Evolutionary conservation across 1,140 invertebrate species (phyloP).

Genomic region (Lamellibrachia luymesi): DNA sequence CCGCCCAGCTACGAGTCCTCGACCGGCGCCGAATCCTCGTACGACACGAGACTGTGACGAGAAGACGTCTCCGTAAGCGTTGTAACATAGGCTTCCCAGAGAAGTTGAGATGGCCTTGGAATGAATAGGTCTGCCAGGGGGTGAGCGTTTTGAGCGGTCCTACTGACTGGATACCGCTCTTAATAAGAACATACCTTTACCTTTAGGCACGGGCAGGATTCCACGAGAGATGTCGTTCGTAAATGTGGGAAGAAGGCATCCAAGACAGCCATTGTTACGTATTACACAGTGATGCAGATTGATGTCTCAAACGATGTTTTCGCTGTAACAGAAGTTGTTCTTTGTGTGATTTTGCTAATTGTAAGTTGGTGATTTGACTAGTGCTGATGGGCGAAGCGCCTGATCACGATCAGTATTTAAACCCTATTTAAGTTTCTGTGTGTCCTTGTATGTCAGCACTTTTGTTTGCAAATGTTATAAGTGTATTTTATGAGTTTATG

Average conservation of each 20-base stretch:
- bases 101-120: no score
- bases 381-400: not conserved
- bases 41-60: slow-evolving; percentile 3
- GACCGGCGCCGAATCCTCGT: not conserved
- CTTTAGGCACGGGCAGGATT: not conserved
- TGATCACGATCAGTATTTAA: not conserved
- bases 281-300: not conserved
- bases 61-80: not conserved
- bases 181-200: no score
- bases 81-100: not conserved
- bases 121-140: no score
- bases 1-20: not conserved
- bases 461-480: not conserved
- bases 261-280: not conserved
- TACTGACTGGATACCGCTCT: no score
- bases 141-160: no score
- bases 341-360: not conserved
- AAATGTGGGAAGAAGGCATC: not conserved
- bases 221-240: not conserved
- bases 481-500: not conserved
- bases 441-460: not conserved
- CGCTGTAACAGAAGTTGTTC: not conserved
- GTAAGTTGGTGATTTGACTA: not conserved
- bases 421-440: not conserved
- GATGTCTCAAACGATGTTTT: no score